Percentiles rank a stretch among this genome's conserved stretches.
These are phyloP conservation scores for Fistularia commersonii DNA, from an alignment of 2,797 vertebrate genomes.

Conservation along the genomic window DNA sequence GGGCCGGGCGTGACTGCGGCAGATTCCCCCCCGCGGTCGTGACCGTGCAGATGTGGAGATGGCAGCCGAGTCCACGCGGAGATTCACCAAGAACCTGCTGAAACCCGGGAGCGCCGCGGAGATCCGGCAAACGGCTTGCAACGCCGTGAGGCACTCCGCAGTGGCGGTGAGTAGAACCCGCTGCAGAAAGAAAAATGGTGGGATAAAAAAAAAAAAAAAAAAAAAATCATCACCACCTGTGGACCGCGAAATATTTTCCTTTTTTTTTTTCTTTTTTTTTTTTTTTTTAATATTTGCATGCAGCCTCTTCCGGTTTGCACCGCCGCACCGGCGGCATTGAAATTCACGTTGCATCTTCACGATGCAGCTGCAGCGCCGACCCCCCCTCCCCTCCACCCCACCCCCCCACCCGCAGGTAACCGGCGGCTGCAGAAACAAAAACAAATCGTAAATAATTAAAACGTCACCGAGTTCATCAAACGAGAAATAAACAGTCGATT, in stretches of 20 bases:
- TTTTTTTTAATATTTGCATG: too few species aligned
- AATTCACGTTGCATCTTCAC: slow-evolving; percentile 61
- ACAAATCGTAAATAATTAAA: too few species aligned
- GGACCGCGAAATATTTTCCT: slow-evolving; percentile 16
- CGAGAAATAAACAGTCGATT: too few species aligned
- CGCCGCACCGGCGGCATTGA: slow-evolving; percentile 35
- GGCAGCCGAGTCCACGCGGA: slow-evolving; percentile 87
- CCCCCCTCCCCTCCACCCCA: too few species aligned
- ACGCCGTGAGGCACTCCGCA: slow-evolving; percentile 71
- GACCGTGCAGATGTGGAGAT: slow-evolving; percentile 77
- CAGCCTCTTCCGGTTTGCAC: not conserved
- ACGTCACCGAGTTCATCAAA: too few species aligned
- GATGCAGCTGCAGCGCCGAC: slow-evolving; percentile 42
- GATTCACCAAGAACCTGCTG: slow-evolving; percentile 92
- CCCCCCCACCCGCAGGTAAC: too few species aligned
- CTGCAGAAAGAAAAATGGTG: slow-evolving; percentile 33
- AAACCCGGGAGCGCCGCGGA: slow-evolving; percentile 89
- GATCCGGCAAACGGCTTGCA: slow-evolving; percentile 84
- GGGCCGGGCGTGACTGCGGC: slow-evolving; percentile 41
- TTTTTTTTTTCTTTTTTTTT: too few species aligned
- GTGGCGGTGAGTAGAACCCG: slow-evolving; percentile 68
- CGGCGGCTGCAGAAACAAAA: too few species aligned
- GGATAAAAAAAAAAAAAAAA: slow-evolving; percentile 9
- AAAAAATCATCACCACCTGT: slow-evolving; percentile 57
- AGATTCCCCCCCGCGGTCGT: slow-evolving; percentile 21